phyloP scores from a whole-genome alignment of 2,888 invertebrate genomes.

The Acanthoscelides obtectus region DNA sequence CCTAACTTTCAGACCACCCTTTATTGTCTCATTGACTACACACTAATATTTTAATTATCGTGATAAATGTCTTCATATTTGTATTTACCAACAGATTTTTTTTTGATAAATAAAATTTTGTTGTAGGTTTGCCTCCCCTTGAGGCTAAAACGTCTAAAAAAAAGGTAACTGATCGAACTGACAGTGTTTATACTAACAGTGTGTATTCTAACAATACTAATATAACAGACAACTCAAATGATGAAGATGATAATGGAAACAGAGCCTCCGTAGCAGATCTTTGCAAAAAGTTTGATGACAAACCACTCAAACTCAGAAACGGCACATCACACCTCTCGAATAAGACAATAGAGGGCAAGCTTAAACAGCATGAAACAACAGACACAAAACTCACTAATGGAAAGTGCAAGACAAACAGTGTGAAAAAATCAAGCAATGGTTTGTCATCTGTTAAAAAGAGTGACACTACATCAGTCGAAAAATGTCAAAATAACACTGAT shows the following conservation, averaged over 20 bases:
- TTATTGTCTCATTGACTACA: too few species aligned
- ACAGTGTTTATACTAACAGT: slow-evolving; percentile 37
- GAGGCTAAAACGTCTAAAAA: slow-evolving; percentile 41
- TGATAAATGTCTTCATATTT: too few species aligned
- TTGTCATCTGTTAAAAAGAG: slow-evolving; percentile 14
- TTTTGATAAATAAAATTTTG: slow-evolving; percentile 2
- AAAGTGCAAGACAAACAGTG: slow-evolving; percentile 12
- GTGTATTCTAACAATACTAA: slow-evolving; percentile 45
- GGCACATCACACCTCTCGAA: slow-evolving; percentile 11
- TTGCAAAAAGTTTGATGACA: slow-evolving; percentile 52
- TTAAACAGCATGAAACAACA: background rate
- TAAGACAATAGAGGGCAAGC: slow-evolving; percentile 11
- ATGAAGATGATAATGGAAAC: slow-evolving; percentile 57
- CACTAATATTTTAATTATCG: too few species aligned
- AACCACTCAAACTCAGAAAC: slow-evolving; percentile 36
- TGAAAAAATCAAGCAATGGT: slow-evolving; percentile 20
- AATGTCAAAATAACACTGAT: slow-evolving; percentile 26
- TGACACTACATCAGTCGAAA: slow-evolving; percentile 14
- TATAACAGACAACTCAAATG: slow-evolving; percentile 44
- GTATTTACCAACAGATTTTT: background rate
- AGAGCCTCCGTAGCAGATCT: slow-evolving; percentile 56
- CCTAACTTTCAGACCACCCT: too few species aligned
- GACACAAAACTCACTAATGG: slow-evolving; percentile 9
- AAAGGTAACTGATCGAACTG: slow-evolving; percentile 37
- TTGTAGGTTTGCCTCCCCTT: slow-evolving; percentile 40